phyloP scores from a whole-genome alignment of 2,113 vertebrate genomes.

The Ifrita kowaldi region DNA sequence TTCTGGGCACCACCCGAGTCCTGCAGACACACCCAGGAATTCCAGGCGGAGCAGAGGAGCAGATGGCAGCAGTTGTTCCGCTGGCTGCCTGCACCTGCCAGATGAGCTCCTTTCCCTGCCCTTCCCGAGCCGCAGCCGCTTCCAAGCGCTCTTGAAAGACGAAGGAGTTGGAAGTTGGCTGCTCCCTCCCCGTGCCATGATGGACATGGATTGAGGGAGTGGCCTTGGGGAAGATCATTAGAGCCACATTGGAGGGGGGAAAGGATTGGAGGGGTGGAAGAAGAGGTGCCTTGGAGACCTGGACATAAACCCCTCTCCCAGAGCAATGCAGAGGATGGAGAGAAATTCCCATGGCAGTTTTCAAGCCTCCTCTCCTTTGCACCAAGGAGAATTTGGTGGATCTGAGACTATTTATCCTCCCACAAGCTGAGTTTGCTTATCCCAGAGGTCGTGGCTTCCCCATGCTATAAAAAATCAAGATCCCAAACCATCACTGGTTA shows the following conservation, averaged over 20 bases:
- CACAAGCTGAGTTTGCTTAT: not conserved
- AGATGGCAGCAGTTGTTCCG: conserved; percentile 46
- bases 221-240: fast-evolving
- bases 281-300: not conserved
- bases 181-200: fast-evolving
- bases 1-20: not conserved
- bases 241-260: fast-evolving
- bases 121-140: not conserved
- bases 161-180: not conserved
- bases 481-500: not conserved
- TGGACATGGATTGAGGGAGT: not conserved
- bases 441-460: not conserved
- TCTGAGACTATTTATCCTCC: not conserved
- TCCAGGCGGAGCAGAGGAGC: not conserved
- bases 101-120: not conserved
- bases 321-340: fast-evolving
- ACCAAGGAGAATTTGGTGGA: not conserved
- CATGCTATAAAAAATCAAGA: not conserved
- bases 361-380: not conserved
- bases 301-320: fast-evolving
- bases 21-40: not conserved
- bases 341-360: fast-evolving
- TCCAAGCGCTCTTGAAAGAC: conserved; percentile 11
- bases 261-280: not conserved
- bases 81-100: conserved; percentile 25